Percentiles rank a stretch among this genome's conserved stretches.
phyloP scores from a whole-genome alignment of 2,113 vertebrate genomes.

The Callipepla squamata region DNA sequence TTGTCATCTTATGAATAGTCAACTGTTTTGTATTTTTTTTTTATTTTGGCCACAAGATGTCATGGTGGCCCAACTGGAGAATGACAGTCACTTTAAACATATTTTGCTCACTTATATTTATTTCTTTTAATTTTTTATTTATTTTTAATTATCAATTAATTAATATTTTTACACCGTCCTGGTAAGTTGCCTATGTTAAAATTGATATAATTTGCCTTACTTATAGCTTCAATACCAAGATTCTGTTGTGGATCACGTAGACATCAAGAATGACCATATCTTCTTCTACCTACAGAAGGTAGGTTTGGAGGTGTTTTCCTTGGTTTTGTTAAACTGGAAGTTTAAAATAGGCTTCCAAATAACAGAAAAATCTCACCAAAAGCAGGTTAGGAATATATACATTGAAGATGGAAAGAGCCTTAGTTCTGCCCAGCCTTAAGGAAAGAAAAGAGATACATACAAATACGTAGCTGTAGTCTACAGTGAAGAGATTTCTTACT shows the following conservation, averaged over 20 bases:
- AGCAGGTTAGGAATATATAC: background rate
- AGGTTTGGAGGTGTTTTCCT: background rate
- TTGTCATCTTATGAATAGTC: accelerated
- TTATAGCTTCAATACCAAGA: constrained; percentile 51
- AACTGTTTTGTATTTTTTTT: background rate
- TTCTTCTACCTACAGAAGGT: constrained; percentile 70
- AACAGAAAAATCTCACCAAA: background rate
- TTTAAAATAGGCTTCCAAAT: background rate
- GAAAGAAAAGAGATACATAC: background rate
- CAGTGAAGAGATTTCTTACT: background rate
- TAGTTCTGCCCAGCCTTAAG: background rate
- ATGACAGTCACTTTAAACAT: accelerated
- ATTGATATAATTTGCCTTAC: background rate
- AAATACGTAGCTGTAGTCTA: background rate
- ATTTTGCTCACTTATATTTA: accelerated
- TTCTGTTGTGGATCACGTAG: constrained; percentile 41
- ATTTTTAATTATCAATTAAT: too few species aligned
- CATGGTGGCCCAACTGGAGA: background rate
- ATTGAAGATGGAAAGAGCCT: background rate
- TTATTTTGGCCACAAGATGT: background rate
- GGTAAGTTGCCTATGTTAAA: background rate
- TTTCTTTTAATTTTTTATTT: too few species aligned
- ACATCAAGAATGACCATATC: constrained; percentile 60
- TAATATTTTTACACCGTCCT: background rate
- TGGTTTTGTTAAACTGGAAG: background rate